Conservation (phyloP, 2,113 vertebrate genomes). For the Solea senegalensis region DNA sequence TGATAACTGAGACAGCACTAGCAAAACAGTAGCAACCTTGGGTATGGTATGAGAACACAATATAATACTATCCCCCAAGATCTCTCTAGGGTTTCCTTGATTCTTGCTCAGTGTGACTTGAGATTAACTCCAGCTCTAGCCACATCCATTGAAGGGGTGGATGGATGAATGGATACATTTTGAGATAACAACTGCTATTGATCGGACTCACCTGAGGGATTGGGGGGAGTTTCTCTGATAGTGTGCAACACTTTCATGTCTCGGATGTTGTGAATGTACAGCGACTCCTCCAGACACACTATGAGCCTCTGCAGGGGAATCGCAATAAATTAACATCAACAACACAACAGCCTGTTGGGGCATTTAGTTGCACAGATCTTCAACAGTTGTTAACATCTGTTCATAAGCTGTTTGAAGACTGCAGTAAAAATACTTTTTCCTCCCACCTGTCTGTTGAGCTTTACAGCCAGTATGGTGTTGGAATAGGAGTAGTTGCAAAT, state of each 20-base stretch:
- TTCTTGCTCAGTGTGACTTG: too few species aligned
- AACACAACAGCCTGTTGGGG: neutral
- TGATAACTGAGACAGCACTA: too few species aligned
- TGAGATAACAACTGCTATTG: neutral
- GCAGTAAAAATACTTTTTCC: neutral
- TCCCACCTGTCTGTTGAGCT: constrained; percentile 95
- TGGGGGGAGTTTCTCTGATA: constrained; percentile 98
- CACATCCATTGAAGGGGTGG: neutral
- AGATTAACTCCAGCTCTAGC: too few species aligned
- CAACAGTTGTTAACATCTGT: neutral
- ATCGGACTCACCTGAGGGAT: constrained; percentile 86
- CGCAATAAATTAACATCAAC: constrained; percentile 6
- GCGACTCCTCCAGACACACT: constrained; percentile 97
- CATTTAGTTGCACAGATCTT: neutral
- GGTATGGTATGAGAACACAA: constrained; percentile 1
- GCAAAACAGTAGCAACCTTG: neutral
- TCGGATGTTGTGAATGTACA: constrained; percentile 98
- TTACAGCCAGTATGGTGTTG: constrained; percentile 98
- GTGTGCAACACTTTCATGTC: constrained; percentile 99
- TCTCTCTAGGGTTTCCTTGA: neutral
- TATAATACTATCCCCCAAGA: too few species aligned
- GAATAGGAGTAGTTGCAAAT: constrained; percentile 99
- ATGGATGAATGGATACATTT: too few species aligned
- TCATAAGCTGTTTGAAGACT: neutral
- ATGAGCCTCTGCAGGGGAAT: constrained; percentile 88